A percentile compares a stretch with the other conserved stretches of the same genome.
phyloP scores from a whole-genome alignment of 2,888 invertebrate genomes.

The Maniola hyperantus region DNA sequence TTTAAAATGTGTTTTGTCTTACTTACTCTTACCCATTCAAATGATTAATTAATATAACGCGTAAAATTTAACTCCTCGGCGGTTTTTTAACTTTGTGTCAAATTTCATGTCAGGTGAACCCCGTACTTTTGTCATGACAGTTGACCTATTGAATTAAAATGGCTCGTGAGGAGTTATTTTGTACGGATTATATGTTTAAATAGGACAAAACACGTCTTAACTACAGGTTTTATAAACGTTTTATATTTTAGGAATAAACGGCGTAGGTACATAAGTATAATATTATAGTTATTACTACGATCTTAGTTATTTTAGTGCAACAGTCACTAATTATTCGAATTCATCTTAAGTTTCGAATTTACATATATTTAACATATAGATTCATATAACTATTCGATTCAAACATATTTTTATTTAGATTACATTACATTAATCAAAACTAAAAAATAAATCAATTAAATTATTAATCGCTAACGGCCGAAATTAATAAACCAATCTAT shows the following conservation, averaged over 20 bases:
- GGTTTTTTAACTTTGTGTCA: too few species aligned
- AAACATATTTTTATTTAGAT: neutral
- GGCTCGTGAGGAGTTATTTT: too few species aligned
- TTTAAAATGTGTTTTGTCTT: neutral
- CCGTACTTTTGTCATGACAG: too few species aligned
- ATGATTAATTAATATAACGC: too few species aligned
- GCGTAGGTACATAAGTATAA: neutral
- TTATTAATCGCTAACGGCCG: neutral
- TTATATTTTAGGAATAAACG: neutral
- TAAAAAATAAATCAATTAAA: neutral
- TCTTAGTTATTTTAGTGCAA: neutral
- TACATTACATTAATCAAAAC: neutral
- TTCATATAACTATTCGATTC: conserved; percentile 3
- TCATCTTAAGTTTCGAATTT: conserved; percentile 1
- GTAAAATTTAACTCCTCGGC: too few species aligned
- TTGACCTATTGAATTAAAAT: too few species aligned
- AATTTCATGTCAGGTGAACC: too few species aligned
- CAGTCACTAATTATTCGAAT: neutral
- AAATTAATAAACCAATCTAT: neutral
- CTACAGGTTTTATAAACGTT: neutral
- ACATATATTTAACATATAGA: neutral
- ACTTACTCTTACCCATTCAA: neutral
- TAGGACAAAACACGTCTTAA: neutral
- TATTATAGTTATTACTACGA: neutral
- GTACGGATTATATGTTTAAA: neutral